Percentiles rank a stretch among this genome's conserved stretches.
phyloP scores from a whole-genome alignment of 2,888 invertebrate species.

The Morpho achilles region DNA sequence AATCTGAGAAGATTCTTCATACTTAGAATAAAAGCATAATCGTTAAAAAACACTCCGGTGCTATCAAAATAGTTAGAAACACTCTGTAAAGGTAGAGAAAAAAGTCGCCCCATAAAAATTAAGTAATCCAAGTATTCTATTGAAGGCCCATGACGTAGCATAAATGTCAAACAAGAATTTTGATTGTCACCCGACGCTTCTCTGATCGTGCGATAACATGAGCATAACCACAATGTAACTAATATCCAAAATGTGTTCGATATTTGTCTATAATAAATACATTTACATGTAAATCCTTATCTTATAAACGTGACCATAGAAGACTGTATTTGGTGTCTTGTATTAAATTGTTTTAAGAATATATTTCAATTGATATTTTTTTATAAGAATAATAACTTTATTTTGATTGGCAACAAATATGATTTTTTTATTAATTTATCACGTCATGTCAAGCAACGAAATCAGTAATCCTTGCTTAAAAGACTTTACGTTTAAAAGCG shows the following conservation, averaged over 20 bases:
- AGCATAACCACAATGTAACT: conserved; percentile 37
- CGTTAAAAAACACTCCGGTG: no score
- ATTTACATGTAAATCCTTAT: conserved; percentile 16
- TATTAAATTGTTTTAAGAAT: background rate
- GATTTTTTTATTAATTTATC: no score
- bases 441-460: no score
- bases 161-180: conserved; percentile 67
- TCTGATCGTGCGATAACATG: conserved; percentile 55
- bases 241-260: conserved; percentile 53
- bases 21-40: no score
- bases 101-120: conserved; percentile 27
- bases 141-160: conserved; percentile 71
- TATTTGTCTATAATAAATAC: conserved; percentile 17
- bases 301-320: background rate
- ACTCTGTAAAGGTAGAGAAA: conserved; percentile 13
- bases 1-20: no score
- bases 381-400: no score
- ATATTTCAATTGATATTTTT: no score
- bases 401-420: no score
- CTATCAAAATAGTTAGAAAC: no score
- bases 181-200: conserved; percentile 65
- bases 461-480: no score
- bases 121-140: conserved; percentile 64
- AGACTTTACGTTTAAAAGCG: no score
- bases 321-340: background rate